A percentile compares a stretch with the other conserved stretches of the same genome.
Evolutionary conservation across 2,888 invertebrate genomes (phyloP).

Genomic region (Himalopsyche japonica): DNA sequence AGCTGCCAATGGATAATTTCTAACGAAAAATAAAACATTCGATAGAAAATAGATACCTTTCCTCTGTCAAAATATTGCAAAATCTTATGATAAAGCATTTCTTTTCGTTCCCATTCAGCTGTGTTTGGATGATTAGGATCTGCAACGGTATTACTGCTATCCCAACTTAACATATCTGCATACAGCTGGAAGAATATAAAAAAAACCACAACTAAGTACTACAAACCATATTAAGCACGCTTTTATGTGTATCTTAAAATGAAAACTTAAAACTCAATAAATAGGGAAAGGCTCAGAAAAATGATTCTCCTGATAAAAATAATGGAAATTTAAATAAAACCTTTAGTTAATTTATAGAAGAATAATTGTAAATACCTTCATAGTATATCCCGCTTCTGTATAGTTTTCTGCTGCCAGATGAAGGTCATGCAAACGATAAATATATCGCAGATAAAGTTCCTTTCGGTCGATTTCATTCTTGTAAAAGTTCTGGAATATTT

Average conservation of each 20-base stretch:
- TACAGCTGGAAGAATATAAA: slow-evolving; percentile 62
- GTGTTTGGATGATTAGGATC: slow-evolving; percentile 75
- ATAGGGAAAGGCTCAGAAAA: no score
- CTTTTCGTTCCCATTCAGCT: slow-evolving; percentile 88
- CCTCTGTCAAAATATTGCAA: slow-evolving; percentile 92
- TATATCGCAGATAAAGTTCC: slow-evolving; percentile 93
- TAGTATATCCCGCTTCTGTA: slow-evolving; percentile 92
- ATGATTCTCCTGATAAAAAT: no score
- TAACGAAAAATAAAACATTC: no score
- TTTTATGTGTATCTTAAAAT: neutral
- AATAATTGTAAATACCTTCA: slow-evolving; percentile 59
- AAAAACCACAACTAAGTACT: neutral
- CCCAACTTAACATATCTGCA: slow-evolving; percentile 88
- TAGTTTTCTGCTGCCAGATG: slow-evolving; percentile 91
- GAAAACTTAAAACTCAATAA: no score
- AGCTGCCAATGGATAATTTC: no score
- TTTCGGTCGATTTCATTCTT: slow-evolving; percentile 93
- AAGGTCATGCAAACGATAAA: slow-evolving; percentile 91
- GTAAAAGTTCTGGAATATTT: slow-evolving; percentile 80
- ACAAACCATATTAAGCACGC: neutral
- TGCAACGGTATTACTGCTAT: slow-evolving; percentile 65
- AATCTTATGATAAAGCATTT: slow-evolving; percentile 84
- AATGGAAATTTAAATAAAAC: no score
- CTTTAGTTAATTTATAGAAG: neutral
- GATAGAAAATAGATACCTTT: slow-evolving; percentile 62